Evolutionary conservation across 2,113 vertebrate species (phyloP), one percentile per base, ranked within the genome.

Genomic region (Urocitellus parryii): DNA sequence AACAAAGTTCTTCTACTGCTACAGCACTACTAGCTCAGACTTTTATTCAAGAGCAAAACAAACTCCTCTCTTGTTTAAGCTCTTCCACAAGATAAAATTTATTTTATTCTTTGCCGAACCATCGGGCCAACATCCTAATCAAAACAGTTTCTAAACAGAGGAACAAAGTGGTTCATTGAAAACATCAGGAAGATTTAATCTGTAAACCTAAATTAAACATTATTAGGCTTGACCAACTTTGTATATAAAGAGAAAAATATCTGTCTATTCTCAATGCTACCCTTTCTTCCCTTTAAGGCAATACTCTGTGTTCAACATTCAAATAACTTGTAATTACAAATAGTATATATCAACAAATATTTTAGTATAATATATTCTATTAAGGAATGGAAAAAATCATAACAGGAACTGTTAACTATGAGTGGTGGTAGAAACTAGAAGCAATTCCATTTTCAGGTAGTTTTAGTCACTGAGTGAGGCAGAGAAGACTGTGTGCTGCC

Each of bases 61-160:
- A 70, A 67, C 18, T 27, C 25, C 16, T 32, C 27, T 56, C 56
- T 39, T 61, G 63, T 58, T 37, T 56, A 61, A 92, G 56, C 29
- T 63, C 42, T 65, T 68, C 2, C 6, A 5, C 12, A 34, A 91
- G 67, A 70, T 51, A 56, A 58, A 72, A 12, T 39, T 61, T 73
- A 29, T 42, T 94, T 96, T 61, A 76, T 39, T 85, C 45, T 88
- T 58, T 88, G 58, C 27, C 17, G 32, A 79, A 22, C 24, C 42
- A 51, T 34, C 17, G 13, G 42, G 37, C 27, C 70, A 20, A 13
- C 8, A 10, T 37, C 53, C 18, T 94, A 34, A 79, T 70, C 70
- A 27, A 48, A 74, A 72, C 2, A 48, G n/a, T 67, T 95, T 82
- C 39, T 53, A 90, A 22, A 48, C 5, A 84, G 58, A 53, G 81